Evolutionary conservation across 1,140 invertebrate species (phyloP), one percentile per base, ranked within the genome.

Genomic region (Sminthurinus signatus): DNA sequence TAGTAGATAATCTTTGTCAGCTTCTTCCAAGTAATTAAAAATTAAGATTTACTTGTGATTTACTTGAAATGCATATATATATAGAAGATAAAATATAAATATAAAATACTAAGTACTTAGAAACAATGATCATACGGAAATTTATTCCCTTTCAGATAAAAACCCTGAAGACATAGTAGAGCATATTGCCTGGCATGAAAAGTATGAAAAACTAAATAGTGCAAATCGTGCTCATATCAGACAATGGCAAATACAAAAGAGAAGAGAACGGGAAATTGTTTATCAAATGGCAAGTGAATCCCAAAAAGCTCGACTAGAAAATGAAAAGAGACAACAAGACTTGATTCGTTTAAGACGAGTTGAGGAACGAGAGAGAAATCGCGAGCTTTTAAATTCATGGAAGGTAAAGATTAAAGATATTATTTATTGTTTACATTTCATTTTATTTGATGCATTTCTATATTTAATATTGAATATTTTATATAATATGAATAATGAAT

Each of bases 141-240:
- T 57, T 57, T 57, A 28, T 25, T 57, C n/a, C 39, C 46, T n/a
- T 5, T 48, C 23, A 66, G 61, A 69, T 17, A 65, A 63, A 32
- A 64, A 39, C 25, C 23, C 60, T 14, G 27, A 64, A 43, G 64
- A 70, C 17, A 60, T 70, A 36, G 58, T 58, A 17, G 43, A 36
- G 32, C 68, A 70, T 46, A 32, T 58, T 15, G 51, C 51, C 19
- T 70, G 68, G 68, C 60, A 50, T 27, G 64, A 67, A 17, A 55
- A 60, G 23, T 66, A 43, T 36, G 64, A 67, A 21, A n/a, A 36
- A 14, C 44, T 70, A 12, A 60, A 51, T 39, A 36, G 31, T 31
- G 29, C 61, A 14, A 66, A 70, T 44, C 29, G 56, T 31, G 54
- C 25, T 12, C 44, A 58, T 21, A 56, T 70, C 23, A 46, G 62